phyloP scores from a whole-genome alignment of 30 jellyfish, hydroid and myxozoan genomes.

The Aurelia coerulea region DNA sequence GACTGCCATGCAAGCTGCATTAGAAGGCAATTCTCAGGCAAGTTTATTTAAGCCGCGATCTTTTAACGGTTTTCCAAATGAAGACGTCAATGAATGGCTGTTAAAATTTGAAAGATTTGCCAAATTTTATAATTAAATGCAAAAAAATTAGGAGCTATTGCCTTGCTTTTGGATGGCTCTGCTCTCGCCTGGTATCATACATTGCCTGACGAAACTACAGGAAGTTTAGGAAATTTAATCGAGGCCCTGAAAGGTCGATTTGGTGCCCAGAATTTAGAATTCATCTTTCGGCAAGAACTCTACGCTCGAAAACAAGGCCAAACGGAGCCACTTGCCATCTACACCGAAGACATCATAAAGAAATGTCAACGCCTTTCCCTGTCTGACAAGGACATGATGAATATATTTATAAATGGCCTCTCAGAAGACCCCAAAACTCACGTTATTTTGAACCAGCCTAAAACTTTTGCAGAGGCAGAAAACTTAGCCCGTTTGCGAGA shows the following conservation, averaged over 20 bases:
- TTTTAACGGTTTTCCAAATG: conserved; percentile 9
- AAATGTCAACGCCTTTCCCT: too few relatives aligned
- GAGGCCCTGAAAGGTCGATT: conserved; percentile 36
- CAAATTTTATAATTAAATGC: conserved; percentile 4
- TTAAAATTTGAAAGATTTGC: conserved; percentile 25
- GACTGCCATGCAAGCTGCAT: conserved; percentile 50
- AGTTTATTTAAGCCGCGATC: conserved; percentile 35
- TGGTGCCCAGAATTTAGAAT: conserved; percentile 34
- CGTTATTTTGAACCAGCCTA: too few relatives aligned
- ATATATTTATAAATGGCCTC: too few relatives aligned
- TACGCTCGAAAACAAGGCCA: too few relatives aligned
- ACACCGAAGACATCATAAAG: too few relatives aligned
- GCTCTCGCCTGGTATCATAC: conserved; percentile 8
- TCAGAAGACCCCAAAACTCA: too few relatives aligned
- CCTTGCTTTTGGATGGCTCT: not conserved
- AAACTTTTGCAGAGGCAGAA: too few relatives aligned
- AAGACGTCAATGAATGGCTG: conserved; percentile 29
- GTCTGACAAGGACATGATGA: too few relatives aligned
- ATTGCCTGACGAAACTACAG: not conserved
- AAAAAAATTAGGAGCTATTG: not conserved
- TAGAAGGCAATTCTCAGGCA: conserved; percentile 23
- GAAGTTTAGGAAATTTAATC: not conserved
- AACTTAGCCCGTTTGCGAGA: too few relatives aligned
- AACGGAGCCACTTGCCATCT: too few relatives aligned
- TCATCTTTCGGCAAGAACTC: conserved; percentile 16